Conservation (phyloP, 2,113 vertebrate genomes). For the Arenaria interpres region DNA sequence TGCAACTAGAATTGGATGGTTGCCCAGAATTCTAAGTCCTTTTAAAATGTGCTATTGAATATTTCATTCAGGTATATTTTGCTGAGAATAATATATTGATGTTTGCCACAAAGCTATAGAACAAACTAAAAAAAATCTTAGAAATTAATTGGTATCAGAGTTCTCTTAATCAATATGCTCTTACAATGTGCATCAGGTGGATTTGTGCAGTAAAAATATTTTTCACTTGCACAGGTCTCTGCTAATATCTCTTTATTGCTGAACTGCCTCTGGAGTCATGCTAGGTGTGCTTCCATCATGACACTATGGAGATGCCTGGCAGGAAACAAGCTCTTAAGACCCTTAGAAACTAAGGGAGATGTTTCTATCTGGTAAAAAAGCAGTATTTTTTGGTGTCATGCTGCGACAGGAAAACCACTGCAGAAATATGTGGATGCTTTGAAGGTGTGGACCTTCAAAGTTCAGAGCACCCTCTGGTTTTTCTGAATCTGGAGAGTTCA, state of each 20-base stretch:
- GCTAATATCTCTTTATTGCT: background rate
- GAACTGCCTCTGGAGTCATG: background rate
- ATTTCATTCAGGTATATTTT: background rate
- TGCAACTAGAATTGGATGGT: background rate
- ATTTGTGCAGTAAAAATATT: background rate
- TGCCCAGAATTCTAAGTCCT: background rate
- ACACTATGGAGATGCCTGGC: background rate
- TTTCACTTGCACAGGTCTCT: background rate
- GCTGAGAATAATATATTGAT: background rate
- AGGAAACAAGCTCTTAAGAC: background rate
- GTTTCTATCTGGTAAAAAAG: background rate
- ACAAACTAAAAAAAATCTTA: background rate
- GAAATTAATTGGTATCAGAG: background rate
- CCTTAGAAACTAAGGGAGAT: background rate
- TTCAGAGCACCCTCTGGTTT: background rate
- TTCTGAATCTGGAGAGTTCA: background rate
- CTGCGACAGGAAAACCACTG: background rate
- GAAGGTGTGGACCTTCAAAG: background rate
- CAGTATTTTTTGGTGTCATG: background rate
- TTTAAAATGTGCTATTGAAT: background rate
- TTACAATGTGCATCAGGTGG: background rate
- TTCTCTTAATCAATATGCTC: background rate
- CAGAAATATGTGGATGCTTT: background rate
- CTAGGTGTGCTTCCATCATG: background rate
- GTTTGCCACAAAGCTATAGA: background rate